A percentile compares a stretch with the other conserved stretches of the same genome.
Evolutionary conservation across 2,113 vertebrate genomes (phyloP).

Genomic region (Laticauda laticaudata): DNA sequence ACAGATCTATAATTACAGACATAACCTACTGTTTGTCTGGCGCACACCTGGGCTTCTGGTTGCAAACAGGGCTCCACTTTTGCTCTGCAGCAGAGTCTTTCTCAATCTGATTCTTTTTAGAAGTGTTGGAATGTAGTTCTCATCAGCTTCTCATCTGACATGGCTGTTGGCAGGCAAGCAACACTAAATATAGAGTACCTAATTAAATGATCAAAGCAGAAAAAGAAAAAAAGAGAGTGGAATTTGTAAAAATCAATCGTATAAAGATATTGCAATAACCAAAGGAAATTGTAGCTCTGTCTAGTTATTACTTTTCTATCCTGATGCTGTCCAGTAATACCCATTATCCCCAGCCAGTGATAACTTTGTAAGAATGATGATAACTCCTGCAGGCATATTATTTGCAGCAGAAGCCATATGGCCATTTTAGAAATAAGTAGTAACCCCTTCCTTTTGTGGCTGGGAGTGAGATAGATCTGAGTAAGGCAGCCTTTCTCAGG

Average conservation of each 20-base stretch:
- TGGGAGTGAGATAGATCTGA: background rate
- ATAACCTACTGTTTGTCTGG: background rate
- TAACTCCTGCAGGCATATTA: background rate
- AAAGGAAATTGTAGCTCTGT: background rate
- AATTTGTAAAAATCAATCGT: background rate
- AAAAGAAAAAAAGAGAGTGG: background rate
- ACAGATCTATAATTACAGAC: background rate
- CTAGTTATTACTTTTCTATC: background rate
- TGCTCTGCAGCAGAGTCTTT: background rate
- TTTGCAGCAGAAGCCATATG: background rate
- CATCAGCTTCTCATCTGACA: background rate
- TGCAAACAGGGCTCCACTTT: background rate
- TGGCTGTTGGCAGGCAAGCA: background rate
- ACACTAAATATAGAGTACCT: background rate
- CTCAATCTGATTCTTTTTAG: background rate
- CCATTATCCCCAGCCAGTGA: background rate
- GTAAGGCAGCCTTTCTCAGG: background rate
- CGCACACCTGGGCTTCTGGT: background rate
- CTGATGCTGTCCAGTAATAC: background rate
- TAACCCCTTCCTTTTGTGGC: background rate
- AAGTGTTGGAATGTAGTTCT: background rate
- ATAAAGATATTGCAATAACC: background rate
- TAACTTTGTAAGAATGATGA: background rate
- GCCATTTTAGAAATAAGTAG: background rate
- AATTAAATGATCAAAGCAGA: background rate